phyloP scores from a whole-genome alignment of 1,140 invertebrate species.

The Conus betulinus region DNA sequence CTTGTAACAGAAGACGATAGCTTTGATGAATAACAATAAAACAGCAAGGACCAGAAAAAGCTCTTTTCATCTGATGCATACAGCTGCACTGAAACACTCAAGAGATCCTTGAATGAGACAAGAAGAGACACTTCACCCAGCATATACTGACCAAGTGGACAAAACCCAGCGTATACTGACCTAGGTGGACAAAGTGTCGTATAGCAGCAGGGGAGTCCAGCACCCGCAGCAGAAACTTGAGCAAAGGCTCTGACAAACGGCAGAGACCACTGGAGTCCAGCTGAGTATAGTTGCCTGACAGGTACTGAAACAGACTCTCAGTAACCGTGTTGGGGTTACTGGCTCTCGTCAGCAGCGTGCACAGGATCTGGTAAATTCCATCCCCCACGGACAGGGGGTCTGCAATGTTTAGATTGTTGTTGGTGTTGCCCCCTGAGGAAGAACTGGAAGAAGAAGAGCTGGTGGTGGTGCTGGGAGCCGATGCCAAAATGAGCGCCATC shows the following conservation, averaged over 20 bases:
- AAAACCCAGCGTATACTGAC: conserved; percentile 63
- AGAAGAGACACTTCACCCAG: not conserved
- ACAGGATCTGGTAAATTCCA: conserved; percentile 88
- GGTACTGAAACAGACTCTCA: conserved; percentile 84
- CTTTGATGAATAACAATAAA: no score
- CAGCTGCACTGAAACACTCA: not conserved
- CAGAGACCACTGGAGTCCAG: conserved; percentile 50
- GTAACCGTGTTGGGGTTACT: conserved; percentile 85
- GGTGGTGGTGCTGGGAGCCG: conserved; percentile 20
- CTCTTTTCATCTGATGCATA: not conserved
- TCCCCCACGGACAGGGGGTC: conserved; percentile 85
- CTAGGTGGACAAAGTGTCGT: conserved; percentile 81
- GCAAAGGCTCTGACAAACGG: conserved; percentile 84
- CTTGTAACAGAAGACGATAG: no score
- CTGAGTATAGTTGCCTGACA: conserved; percentile 76
- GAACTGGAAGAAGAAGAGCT: not conserved
- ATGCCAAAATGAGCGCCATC: conserved; percentile 70
- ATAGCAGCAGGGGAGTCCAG: conserved; percentile 83
- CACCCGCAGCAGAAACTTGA: conserved; percentile 85
- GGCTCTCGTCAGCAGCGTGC: conserved; percentile 83
- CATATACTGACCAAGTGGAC: not conserved
- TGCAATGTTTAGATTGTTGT: conserved; percentile 32
- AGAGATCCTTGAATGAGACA: not conserved
- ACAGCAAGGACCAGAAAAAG: not conserved
- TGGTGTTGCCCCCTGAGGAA: not conserved